Evolutionary conservation across 2,888 invertebrate genomes (phyloP), one percentile per base, ranked within the genome.

Genomic region (Hypomecis punctinalis): DNA sequence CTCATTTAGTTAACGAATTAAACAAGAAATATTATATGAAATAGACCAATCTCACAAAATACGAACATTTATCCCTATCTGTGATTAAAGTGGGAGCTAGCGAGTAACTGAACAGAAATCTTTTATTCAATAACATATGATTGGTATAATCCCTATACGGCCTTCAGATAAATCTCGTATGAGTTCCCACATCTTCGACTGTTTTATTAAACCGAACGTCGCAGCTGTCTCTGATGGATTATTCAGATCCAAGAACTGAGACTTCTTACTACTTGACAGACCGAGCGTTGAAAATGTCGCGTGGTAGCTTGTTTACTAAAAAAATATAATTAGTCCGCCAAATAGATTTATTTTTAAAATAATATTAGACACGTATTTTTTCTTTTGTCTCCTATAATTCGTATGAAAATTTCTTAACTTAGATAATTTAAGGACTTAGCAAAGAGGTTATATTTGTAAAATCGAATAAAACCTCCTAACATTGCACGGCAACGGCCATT

Each of bases 141-240:
- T 46, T 42, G 33, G 23, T 55, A 45, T 54, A 60, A 64, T 63
- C 46, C 61, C 10, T 42, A 51, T 56, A 57, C 57, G 61, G 52
- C 56, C 59, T 64, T 39, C 59, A 35, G 37, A 49, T 48, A 61
- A 57, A 57, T 61, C 43, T 13, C 43, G 48, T 53, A 53, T 57
- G 52, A 61, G 48, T 53, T 52, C 36, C 52, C 60, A 56, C 75
- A 63, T 60, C 49, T 55, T 59, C 63, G 49, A 13, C 9, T 59
- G 53, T 74, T 69, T 71, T 72, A 76, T 75, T 66, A 71, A 71
- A 66, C 65, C 72, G 63, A 67, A 43, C 35, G 58, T 40, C 72
- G 63, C 79, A 78, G 74, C 73, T 73, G 79, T 61, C 66, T 48
- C 68, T 74, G 79, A 80, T 79, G 75, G 79, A 80, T 80, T 79